These are phyloP conservation scores for Micrasema longulum DNA, from an alignment of 1,140 invertebrate species.

Conservation along the genomic window DNA sequence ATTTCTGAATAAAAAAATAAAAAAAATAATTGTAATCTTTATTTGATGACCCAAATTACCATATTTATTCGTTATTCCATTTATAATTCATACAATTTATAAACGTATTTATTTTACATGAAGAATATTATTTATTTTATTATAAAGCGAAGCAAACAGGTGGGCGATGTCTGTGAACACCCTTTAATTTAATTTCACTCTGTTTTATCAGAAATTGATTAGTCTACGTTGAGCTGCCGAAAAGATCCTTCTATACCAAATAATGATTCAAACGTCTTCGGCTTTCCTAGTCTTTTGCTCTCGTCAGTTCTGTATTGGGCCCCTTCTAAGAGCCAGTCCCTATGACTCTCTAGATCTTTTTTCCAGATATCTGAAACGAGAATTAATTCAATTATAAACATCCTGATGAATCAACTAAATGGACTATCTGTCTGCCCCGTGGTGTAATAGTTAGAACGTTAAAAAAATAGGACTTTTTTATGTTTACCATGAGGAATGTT, in stretches of 20 bases:
- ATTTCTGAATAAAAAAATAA: too few relatives aligned
- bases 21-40: too few relatives aligned
- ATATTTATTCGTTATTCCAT: background rate
- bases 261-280: slow-evolving; percentile 19
- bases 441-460: too few relatives aligned
- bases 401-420: too few relatives aligned
- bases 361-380: slow-evolving; percentile 21
- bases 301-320: slow-evolving; percentile 25
- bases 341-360: slow-evolving; percentile 26
- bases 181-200: too few relatives aligned
- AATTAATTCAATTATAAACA: background rate
- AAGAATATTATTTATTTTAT: background rate
- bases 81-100: background rate
- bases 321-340: slow-evolving; percentile 28
- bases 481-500: too few relatives aligned
- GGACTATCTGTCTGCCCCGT: too few relatives aligned
- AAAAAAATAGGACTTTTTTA: too few relatives aligned
- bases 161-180: too few relatives aligned
- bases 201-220: slow-evolving; percentile 26
- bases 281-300: slow-evolving; percentile 32
- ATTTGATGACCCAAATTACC: too few relatives aligned
- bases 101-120: background rate
- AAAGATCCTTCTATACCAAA: slow-evolving; percentile 71
- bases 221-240: slow-evolving; percentile 69
- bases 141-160: background rate